Evolutionary conservation across 2,113 vertebrate species (phyloP).

Genomic region (Apodemus speciosus): DNA sequence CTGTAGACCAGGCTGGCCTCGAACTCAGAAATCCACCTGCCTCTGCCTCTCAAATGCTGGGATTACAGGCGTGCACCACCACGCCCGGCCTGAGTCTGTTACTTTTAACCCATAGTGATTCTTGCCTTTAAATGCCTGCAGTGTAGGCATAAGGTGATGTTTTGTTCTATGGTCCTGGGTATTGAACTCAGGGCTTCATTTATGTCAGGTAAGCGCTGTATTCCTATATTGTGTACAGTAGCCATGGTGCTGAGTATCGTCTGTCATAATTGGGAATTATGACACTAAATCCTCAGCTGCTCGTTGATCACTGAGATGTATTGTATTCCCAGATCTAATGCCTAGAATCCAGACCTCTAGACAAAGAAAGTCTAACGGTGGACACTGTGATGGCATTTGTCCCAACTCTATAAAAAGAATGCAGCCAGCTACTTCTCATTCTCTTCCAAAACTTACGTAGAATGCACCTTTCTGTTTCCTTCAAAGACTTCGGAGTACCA

Average conservation of each 20-base stretch:
- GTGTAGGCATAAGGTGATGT: not conserved
- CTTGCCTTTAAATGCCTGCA: slow-evolving; percentile 28
- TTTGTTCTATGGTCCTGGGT: not conserved
- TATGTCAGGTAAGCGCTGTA: not conserved
- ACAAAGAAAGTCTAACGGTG: not conserved
- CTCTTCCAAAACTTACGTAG: slow-evolving; percentile 30
- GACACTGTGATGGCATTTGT: not conserved
- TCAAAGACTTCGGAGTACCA: slow-evolving; percentile 93
- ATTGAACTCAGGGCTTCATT: not conserved
- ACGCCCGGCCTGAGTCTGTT: not conserved
- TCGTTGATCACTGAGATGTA: not conserved
- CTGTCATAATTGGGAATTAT: too few relatives aligned
- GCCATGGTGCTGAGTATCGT: too few relatives aligned
- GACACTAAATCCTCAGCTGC: too few relatives aligned
- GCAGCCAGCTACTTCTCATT: slow-evolving; percentile 6
- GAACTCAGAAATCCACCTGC: too few relatives aligned
- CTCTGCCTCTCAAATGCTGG: too few relatives aligned
- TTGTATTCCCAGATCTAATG: not conserved
- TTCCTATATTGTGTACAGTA: too few relatives aligned
- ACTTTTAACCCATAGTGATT: not conserved
- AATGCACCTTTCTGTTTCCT: slow-evolving; percentile 64
- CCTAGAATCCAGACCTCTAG: not conserved
- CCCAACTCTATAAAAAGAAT: not conserved
- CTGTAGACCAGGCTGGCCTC: not conserved
- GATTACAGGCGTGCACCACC: too few relatives aligned